Evolutionary conservation across 1,140 invertebrate species (phyloP).

Genomic region (Conus ventricosus): DNA sequence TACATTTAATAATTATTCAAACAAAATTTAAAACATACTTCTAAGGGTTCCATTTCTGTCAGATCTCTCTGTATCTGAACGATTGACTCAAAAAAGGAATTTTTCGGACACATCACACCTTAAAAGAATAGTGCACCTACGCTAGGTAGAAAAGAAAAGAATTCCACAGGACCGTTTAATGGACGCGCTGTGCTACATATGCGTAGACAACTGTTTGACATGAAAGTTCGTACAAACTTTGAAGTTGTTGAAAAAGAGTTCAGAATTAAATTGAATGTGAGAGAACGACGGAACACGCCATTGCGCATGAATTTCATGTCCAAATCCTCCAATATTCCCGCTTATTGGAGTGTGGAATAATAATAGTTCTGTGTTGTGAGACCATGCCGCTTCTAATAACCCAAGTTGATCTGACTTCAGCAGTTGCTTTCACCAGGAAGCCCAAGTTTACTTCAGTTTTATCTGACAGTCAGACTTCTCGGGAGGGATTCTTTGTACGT

Average conservation of each 20-base stretch:
- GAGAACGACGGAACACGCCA: slow-evolving; percentile 38
- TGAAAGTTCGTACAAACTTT: slow-evolving; percentile 27
- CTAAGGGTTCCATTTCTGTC: background rate
- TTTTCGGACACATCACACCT: slow-evolving; percentile 68
- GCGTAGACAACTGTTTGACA: slow-evolving; percentile 34
- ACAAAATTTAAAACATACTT: background rate
- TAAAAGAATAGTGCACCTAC: slow-evolving; percentile 57
- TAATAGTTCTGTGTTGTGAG: slow-evolving; percentile 70
- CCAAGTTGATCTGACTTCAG: slow-evolving; percentile 60
- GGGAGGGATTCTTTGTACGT: slow-evolving; percentile 26
- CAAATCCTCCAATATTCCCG: slow-evolving; percentile 69
- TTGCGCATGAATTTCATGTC: slow-evolving; percentile 64
- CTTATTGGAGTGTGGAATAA: slow-evolving; percentile 71
- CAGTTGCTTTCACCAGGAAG: slow-evolving; percentile 51
- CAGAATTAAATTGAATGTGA: slow-evolving; percentile 23
- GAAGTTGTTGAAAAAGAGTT: slow-evolving; percentile 31
- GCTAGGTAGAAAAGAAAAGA: slow-evolving; percentile 66
- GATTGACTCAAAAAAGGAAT: slow-evolving; percentile 68
- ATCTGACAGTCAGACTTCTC: background rate
- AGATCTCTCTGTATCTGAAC: slow-evolving; percentile 68
- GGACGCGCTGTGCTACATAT: slow-evolving; percentile 41
- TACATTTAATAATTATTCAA: background rate
- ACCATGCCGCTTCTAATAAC: slow-evolving; percentile 68
- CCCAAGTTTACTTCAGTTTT: slow-evolving; percentile 55
- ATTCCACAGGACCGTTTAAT: slow-evolving; percentile 56